A percentile compares a stretch with the other conserved stretches of the same genome.
phyloP scores from a whole-genome alignment of 1,140 invertebrate species.

The Amyelois transitella region DNA sequence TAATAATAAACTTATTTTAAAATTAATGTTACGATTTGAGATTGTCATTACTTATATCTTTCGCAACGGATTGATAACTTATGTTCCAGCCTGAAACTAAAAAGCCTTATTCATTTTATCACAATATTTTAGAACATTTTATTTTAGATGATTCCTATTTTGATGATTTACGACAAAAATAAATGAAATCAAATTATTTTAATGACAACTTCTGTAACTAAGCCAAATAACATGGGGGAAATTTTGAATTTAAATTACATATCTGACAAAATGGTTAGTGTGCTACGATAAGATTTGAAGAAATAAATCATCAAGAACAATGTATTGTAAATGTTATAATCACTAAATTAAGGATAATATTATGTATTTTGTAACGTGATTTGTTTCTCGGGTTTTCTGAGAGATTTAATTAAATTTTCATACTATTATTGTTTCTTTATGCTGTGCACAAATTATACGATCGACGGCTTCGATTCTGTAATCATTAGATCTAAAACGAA shows the following conservation, averaged over 20 bases:
- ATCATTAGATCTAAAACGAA: constrained; percentile 38
- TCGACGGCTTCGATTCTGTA: constrained; percentile 40
- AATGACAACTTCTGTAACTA: constrained; percentile 41
- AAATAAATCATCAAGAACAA: constrained; percentile 64
- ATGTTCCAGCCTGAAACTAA: constrained; percentile 3
- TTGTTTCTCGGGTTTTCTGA: constrained; percentile 67
- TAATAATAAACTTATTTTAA: no score
- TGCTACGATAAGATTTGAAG: constrained; percentile 68
- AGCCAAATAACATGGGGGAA: constrained; percentile 70
- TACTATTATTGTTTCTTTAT: constrained; percentile 51
- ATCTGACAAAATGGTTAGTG: constrained; percentile 74
- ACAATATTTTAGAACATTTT: constrained; percentile 13
- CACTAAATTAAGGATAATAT: constrained; percentile 66
- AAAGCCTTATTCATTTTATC: constrained; percentile 1
- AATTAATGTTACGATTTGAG: no score
- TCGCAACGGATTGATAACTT: no score
- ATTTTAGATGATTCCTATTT: constrained; percentile 8
- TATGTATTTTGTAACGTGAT: constrained; percentile 71
- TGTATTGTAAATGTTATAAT: constrained; percentile 71
- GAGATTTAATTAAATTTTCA: constrained; percentile 58
- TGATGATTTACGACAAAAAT: constrained; percentile 4
- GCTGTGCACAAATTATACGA: constrained; percentile 64
- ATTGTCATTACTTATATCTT: no score
- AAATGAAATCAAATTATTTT: constrained; percentile 28
- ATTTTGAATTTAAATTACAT: constrained; percentile 73